Conservation (phyloP, 2,113 vertebrate genomes). For the Paradisaea rubra region DNA sequence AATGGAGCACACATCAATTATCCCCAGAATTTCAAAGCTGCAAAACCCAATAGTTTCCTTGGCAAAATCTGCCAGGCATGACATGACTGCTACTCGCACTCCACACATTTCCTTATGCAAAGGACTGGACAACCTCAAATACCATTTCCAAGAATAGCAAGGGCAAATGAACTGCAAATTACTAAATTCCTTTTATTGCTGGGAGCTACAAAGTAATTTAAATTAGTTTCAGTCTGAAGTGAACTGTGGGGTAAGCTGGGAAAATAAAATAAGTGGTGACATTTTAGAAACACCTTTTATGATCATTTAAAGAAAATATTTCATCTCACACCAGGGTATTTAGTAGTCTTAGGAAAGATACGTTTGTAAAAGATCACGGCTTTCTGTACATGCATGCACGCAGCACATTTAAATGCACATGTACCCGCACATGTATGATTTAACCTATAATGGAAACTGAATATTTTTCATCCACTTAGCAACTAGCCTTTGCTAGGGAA, state of each 20-base stretch:
- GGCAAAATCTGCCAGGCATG: constrained; percentile 51
- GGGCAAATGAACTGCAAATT: constrained; percentile 52
- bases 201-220: constrained; percentile 51
- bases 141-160: constrained; percentile 43
- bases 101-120: constrained; percentile 1
- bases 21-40: constrained; percentile 42
- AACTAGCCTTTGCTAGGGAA: not conserved
- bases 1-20: constrained; percentile 36
- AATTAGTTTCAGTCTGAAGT: constrained; percentile 50
- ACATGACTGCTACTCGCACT: not conserved
- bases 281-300: constrained; percentile 51
- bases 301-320: constrained; percentile 35
- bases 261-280: constrained; percentile 53
- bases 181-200: constrained; percentile 59
- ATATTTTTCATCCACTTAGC: not conserved
- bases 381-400: not conserved
- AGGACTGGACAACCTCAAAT: constrained; percentile 23
- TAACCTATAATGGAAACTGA: not conserved
- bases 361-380: not conserved
- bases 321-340: constrained; percentile 1
- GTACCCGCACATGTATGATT: not conserved
- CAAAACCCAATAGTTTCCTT: constrained; percentile 45
- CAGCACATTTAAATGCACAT: not conserved
- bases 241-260: constrained; percentile 29
- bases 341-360: not conserved